Base-by-base conservation (phyloP, 2,797 vertebrate species). In the Enteromius paludinosus region DNA sequence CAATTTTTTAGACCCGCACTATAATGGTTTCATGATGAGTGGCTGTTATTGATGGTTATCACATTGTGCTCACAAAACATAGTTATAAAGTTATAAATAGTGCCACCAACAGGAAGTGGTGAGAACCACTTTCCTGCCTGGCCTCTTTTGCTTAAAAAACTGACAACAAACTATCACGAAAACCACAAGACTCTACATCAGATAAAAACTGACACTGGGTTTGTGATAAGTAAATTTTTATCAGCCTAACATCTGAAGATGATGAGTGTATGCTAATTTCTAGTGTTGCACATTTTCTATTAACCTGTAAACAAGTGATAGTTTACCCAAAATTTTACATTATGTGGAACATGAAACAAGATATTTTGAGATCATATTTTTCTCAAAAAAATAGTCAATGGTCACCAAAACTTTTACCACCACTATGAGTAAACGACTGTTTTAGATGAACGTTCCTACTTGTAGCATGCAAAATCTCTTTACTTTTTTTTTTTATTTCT, bases 21-120 rank as follows among this genome's bases (percentile, higher is more conserved):
- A 62, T 73, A 4, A 71, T 62, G 12, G 38, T 71, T 56, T 72
- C 38, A 35, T 75, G 12, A 43, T 75, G 61, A 82, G 43, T 75
- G 12, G 33, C 30, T 47, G 25, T 74, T 65, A 73, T 49, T 14
- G 30, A n/a, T 35, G 9, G n/a, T 15, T 28, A 35, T 65, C 11
- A 41, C 5, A 28, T 71, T 23, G 59, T 0, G 4, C 43, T 83
- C 56, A 18, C 45, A 52, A 3, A 20, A 66, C 43, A 38, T 20
- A 73, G 33, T 41, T 61, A 10, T 41, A 2, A 41, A 33, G 14
- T 56, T 83, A 41, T 83, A 84, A 73, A 59, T 78, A 30, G 66
- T 23, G 41, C 28, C 30, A 25, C 25, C 23, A 78, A 61, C 75
- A 84, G 83, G 85, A 87, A 78, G 73, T 78, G 80, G 74, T 66